Evolutionary conservation across 2,797 vertebrate species (phyloP).

Genomic region (Parotocinclus haroldoi): DNA sequence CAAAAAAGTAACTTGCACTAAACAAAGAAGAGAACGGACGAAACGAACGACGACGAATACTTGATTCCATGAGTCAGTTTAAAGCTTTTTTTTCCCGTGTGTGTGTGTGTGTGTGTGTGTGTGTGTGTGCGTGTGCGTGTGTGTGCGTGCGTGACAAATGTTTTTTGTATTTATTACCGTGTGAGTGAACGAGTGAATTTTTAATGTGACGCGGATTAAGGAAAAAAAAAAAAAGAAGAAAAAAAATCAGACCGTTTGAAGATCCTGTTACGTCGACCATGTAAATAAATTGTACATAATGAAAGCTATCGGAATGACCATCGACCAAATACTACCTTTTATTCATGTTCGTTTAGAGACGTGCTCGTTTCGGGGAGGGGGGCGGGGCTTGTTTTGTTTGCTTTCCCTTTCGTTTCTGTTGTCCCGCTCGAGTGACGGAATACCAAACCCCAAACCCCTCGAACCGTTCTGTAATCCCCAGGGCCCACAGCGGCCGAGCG

Average conservation of each 20-base stretch:
- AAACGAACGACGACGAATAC: constrained; percentile 76
- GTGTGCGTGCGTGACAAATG: constrained; percentile 84
- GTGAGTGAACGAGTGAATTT: constrained; percentile 94
- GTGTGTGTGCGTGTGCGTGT: constrained; percentile 80
- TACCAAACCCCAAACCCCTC: too few species aligned
- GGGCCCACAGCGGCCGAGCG: too few species aligned
- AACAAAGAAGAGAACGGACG: constrained; percentile 65
- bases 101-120: constrained; percentile 72
- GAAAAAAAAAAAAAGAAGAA: constrained; percentile 1
- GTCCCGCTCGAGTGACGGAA: too few species aligned
- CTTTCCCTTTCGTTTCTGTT: too few species aligned
- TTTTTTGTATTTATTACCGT: constrained; percentile 98
- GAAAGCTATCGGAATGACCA: constrained; percentile 95
- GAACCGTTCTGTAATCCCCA: too few species aligned
- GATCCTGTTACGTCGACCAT: constrained; percentile 86
- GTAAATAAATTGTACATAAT: constrained; percentile 98
- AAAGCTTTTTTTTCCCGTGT: constrained; percentile 99
- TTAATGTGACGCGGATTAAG: constrained; percentile 65
- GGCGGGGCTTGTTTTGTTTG: too few species aligned
- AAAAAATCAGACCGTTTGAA: constrained; percentile 85
- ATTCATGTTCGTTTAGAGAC: constrained; percentile 83
- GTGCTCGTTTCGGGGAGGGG: constrained; percentile 22
- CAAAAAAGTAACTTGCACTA: constrained; percentile 98
- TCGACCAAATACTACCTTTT: constrained; percentile 99
- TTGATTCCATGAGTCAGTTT: constrained; percentile 99